Percentiles rank a stretch among this genome's conserved stretches.
Evolutionary conservation across 2,113 vertebrate genomes (phyloP).

Genomic region (Nerophis lumbriciformis): DNA sequence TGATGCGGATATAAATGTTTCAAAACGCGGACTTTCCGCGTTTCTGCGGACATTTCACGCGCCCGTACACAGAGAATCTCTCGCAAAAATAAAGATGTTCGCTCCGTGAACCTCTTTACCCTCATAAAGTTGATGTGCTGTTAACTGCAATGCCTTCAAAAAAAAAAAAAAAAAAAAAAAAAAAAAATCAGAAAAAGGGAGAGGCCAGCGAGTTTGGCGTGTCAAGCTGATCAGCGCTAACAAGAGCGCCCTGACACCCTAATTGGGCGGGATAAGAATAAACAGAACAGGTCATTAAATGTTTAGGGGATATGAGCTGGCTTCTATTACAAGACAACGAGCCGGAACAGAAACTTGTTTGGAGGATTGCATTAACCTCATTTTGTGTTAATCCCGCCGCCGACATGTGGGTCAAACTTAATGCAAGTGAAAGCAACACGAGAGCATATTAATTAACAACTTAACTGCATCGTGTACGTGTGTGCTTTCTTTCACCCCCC

Average conservation of each 20-base stretch:
- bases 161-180: constrained; percentile 6
- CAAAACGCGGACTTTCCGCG: no score
- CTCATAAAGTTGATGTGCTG: background rate
- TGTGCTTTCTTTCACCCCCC: background rate
- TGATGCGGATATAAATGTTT: no score
- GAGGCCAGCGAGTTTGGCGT: background rate
- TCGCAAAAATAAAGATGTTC: background rate
- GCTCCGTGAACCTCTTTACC: background rate
- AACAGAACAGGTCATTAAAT: constrained; percentile 45
- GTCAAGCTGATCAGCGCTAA: constrained; percentile 32
- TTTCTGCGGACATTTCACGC: no score
- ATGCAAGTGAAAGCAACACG: constrained; percentile 26
- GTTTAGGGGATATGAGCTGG: constrained; percentile 36
- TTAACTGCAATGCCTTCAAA: background rate
- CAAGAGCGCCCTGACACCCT: constrained; percentile 39
- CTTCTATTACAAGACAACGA: constrained; percentile 16
- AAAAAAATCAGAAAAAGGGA: constrained; percentile 7
- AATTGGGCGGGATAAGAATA: constrained; percentile 44
- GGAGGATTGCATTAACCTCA: constrained; percentile 16
- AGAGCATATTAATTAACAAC: constrained; percentile 36
- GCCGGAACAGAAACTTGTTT: constrained; percentile 18
- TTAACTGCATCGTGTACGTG: constrained; percentile 1
- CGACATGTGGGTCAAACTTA: constrained; percentile 37
- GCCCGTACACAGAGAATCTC: no score
- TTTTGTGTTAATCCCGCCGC: constrained; percentile 28